Percentiles rank a stretch among this genome's conserved stretches.
Conservation (phyloP, 2,888 invertebrate species). For the Aelia acuminata region DNA sequence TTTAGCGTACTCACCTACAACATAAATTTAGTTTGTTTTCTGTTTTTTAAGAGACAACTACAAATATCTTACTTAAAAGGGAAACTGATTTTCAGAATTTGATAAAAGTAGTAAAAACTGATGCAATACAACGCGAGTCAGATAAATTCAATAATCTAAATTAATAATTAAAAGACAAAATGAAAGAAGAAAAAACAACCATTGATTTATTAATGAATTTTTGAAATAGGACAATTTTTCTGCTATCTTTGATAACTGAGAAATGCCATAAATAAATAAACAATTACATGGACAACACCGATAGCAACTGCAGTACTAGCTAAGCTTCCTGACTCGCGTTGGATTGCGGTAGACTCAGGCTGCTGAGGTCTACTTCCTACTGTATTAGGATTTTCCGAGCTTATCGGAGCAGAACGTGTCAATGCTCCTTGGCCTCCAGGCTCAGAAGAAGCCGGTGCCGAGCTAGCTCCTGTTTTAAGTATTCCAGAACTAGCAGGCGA, state of each 20-base stretch:
- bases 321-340: constrained; percentile 50
- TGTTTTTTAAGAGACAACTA: not conserved
- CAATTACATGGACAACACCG: constrained; percentile 62
- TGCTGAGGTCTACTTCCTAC: constrained; percentile 12
- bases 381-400: not conserved
- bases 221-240: constrained; percentile 29
- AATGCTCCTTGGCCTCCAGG: no score
- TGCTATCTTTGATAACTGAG: constrained; percentile 56
- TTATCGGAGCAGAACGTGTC: no score
- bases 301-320: constrained; percentile 47
- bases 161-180: constrained; percentile 56
- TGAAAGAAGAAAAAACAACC: constrained; percentile 55
- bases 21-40: not conserved
- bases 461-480: not conserved
- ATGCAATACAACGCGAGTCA: constrained; percentile 43
- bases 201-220: constrained; percentile 63
- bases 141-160: constrained; percentile 46
- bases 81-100: not conserved
- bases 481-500: no score
- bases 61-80: not conserved
- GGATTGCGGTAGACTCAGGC: not conserved
- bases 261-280: constrained; percentile 65
- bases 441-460: no score
- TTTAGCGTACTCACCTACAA: constrained; percentile 71
- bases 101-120: not conserved